Evolutionary conservation across 2,888 invertebrate species (phyloP).

Genomic region (Stenichneumon culpator): DNA sequence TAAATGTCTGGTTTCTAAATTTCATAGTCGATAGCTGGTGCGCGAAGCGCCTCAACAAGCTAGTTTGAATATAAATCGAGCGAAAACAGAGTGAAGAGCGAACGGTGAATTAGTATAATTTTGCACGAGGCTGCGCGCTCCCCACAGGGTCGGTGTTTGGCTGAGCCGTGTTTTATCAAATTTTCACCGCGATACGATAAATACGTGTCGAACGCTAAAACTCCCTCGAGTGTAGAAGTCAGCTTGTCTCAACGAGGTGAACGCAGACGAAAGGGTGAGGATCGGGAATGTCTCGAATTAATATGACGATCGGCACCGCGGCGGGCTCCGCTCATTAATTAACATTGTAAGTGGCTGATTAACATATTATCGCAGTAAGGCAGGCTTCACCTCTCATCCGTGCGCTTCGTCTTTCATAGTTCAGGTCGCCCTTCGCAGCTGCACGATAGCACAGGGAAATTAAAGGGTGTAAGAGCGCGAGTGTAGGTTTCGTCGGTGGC

Average conservation of each 20-base stretch:
- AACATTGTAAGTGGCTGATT: slow-evolving; percentile 79
- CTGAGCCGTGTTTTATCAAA: neutral
- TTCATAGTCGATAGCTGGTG: neutral
- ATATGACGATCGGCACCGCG: slow-evolving; percentile 73
- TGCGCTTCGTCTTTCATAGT: slow-evolving; percentile 5
- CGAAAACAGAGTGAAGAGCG: neutral
- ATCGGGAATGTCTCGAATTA: slow-evolving; percentile 66
- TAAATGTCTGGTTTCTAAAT: neutral
- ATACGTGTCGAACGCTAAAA: slow-evolving; percentile 1
- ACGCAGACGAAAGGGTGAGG: slow-evolving; percentile 31
- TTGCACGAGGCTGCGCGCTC: neutral
- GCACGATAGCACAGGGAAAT: slow-evolving; percentile 28
- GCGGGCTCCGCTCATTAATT: slow-evolving; percentile 76
- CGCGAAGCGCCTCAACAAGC: neutral
- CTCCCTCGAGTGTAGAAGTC: slow-evolving; percentile 11
- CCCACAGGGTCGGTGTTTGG: neutral
- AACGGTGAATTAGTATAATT: neutral
- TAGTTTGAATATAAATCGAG: neutral
- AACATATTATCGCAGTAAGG: slow-evolving; percentile 80
- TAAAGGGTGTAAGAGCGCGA: slow-evolving; percentile 9
- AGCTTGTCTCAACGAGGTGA: slow-evolving; percentile 35
- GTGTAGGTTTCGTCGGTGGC: slow-evolving; percentile 8
- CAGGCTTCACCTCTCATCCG: slow-evolving; percentile 68
- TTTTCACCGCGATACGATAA: slow-evolving; percentile 31
- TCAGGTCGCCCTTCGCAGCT: slow-evolving; percentile 16